Percentiles rank a stretch among this genome's conserved stretches.
Conservation (phyloP, 2,797 vertebrate species). For the Alca torda region DNA sequence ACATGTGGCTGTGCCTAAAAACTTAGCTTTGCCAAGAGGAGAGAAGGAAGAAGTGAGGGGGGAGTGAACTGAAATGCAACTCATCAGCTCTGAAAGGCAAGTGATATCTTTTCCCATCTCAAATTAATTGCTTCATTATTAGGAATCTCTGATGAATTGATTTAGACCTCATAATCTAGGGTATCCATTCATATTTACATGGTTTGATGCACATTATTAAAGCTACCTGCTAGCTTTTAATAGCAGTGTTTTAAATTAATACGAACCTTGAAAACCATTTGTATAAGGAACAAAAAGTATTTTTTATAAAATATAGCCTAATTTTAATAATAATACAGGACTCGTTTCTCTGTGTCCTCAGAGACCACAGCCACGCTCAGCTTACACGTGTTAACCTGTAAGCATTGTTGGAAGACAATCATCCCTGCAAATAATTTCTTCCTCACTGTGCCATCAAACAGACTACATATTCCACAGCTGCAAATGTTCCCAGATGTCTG, state of each 20-base stretch:
- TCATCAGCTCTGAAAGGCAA: constrained; percentile 12
- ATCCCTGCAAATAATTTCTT: not conserved
- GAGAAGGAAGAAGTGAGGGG: not conserved
- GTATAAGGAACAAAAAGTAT: not conserved
- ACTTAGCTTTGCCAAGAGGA: not conserved
- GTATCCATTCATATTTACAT: not conserved
- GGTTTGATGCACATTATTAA: not conserved
- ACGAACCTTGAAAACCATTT: not conserved
- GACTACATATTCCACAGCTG: not conserved
- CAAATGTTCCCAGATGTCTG: not conserved
- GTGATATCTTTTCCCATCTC: not conserved
- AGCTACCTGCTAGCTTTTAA: not conserved
- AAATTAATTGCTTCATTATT: constrained; percentile 49
- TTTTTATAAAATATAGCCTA: not conserved
- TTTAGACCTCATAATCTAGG: not conserved
- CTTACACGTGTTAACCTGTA: not conserved
- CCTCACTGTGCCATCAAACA: not conserved
- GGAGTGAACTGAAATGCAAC: not conserved
- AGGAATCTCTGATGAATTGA: constrained; percentile 11
- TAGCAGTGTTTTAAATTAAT: not conserved
- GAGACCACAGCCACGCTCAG: not conserved
- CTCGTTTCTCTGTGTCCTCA: not conserved
- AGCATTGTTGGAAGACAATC: not conserved
- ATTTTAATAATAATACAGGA: not conserved
- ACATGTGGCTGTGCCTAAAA: not conserved